phyloP scores from a whole-genome alignment of 1,140 invertebrate species.

The Drosophila arizonae region DNA sequence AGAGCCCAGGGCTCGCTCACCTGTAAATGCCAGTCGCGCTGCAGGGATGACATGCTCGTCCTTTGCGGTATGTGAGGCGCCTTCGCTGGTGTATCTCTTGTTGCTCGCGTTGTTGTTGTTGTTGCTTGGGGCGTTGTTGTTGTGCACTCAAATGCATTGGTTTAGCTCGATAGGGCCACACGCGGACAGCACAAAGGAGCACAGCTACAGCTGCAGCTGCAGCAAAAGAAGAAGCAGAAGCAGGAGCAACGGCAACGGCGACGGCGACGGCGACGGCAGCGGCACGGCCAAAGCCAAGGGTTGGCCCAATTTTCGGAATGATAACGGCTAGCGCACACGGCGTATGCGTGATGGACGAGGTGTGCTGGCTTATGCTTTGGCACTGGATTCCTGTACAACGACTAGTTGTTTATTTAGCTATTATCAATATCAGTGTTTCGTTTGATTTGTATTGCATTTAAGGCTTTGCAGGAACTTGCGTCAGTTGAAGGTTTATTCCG shows the following conservation, averaged over 20 bases:
- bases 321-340: slow-evolving; percentile 11
- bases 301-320: slow-evolving; percentile 32
- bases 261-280: neutral
- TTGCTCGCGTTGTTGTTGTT: slow-evolving; percentile 82
- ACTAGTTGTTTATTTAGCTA: slow-evolving; percentile 8
- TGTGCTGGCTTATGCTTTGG: slow-evolving; percentile 7
- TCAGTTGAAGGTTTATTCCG: neutral
- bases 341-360: slow-evolving; percentile 18
- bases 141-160: slow-evolving; percentile 83
- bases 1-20: slow-evolving; percentile 41
- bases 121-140: slow-evolving; percentile 82
- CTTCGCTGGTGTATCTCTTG: slow-evolving; percentile 81
- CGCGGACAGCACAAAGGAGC: slow-evolving; percentile 35
- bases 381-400: slow-evolving; percentile 19
- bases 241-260: no score
- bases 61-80: slow-evolving; percentile 82
- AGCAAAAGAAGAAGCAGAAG: slow-evolving; percentile 1
- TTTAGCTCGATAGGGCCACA: slow-evolving; percentile 71
- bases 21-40: slow-evolving; percentile 86
- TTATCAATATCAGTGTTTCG: neutral
- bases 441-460: slow-evolving; percentile 14
- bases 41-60: slow-evolving; percentile 85
- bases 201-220: slow-evolving; percentile 1
- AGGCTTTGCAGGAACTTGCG: slow-evolving; percentile 51
- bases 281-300: slow-evolving; percentile 10